Base-by-base conservation (phyloP, 2,113 vertebrate species). In the Erinaceus europaeus region DNA sequence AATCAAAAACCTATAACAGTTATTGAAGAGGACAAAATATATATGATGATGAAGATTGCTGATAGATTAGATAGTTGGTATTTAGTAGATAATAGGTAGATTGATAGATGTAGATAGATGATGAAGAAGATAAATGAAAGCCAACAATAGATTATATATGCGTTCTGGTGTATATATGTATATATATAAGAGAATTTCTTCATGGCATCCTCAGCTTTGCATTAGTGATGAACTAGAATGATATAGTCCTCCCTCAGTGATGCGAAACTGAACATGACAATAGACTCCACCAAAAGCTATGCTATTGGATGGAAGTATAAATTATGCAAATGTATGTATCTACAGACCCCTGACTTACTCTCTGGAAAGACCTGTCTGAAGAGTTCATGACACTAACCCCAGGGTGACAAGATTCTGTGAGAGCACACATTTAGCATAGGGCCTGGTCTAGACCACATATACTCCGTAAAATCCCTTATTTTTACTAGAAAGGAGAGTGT, bases 111-210 rank as follows among this genome's bases (percentile, higher is more conserved):
- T 9, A 25, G 23, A 77, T 44, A 48, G 5, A 36, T 10, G 55
- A 46, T 9, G 17, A 29, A 55, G 20, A 5, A 36, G 15, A 23
- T 14, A 25, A 53, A 9, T 23, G 21, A 36, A 1, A n/a, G 14
- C n/a, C n/a, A 14, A 18, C 23, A 25, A 44, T 18, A 57, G 40
- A 23, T 55, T 18, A 25, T 55, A 25, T 6, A 25, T 4, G 52
- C n/a, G n/a, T n/a, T n/a, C n/a, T n/a, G n/a, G 6, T 0, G 9
- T 27, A 20, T 12, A 1, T 13, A 29, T 20, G 2, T 36, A 2
- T 32, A 34, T 17, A n/a, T 36, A 20, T 1, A 3, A n/a, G 5
- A 12, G 0, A 0, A 18, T 13, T 38, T 44, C n/a, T 48, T 20
- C 9, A 2, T 25, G 72, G 21, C 1, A 5, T 29, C 76, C 18